Evolutionary conservation across 1,140 invertebrate species (phyloP).

Genomic region (Geopemphigus sp.): DNA sequence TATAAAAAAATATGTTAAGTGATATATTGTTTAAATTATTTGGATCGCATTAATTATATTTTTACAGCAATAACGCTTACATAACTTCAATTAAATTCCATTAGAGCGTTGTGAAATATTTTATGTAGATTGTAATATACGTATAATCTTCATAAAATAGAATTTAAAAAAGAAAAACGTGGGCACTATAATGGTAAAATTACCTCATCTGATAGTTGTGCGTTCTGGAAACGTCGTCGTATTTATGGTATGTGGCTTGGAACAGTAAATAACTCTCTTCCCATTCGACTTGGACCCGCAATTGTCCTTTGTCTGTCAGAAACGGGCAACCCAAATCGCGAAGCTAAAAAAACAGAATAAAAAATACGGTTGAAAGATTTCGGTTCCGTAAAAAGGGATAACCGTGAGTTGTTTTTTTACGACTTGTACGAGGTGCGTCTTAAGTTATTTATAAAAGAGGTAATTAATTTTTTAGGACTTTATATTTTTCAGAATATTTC

Average conservation of each 20-base stretch:
- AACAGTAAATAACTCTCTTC: constrained; percentile 80
- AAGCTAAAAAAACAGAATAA: constrained; percentile 58
- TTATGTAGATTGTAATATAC: no score
- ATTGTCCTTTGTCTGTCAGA: constrained; percentile 72
- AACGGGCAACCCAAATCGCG: constrained; percentile 70
- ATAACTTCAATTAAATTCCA: no score
- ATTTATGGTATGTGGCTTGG: constrained; percentile 81
- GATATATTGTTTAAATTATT: no score
- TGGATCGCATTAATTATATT: no score
- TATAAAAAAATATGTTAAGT: no score
- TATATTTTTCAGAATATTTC: background rate
- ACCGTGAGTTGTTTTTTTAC: background rate
- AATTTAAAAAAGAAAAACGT: background rate
- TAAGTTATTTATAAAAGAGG: background rate
- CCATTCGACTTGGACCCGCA: constrained; percentile 82
- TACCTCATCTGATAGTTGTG: constrained; percentile 87
- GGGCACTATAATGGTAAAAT: constrained; percentile 50
- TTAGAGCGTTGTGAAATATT: no score
- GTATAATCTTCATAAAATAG: no score
- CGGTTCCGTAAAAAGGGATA: background rate
- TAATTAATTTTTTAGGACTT: background rate
- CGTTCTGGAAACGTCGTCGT: constrained; percentile 78
- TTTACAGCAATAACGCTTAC: no score
- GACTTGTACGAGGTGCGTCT: background rate
- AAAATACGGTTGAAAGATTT: constrained; percentile 2